A percentile compares a stretch with the other conserved stretches of the same genome.
Conservation (phyloP, 2,113 vertebrate species). For the Laticauda laticaudata region DNA sequence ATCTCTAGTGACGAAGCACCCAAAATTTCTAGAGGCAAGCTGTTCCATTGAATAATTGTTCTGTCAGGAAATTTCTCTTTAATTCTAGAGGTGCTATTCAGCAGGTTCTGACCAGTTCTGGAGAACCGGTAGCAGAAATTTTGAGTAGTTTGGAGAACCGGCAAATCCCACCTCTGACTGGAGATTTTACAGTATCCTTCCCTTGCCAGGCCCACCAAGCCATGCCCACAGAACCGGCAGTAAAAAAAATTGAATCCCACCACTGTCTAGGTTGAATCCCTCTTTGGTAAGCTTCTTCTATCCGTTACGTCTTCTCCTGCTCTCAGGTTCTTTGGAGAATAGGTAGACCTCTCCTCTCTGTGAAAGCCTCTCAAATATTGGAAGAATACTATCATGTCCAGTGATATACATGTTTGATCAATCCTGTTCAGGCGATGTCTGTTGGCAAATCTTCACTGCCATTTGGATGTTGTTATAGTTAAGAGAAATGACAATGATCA, state of each 20-base stretch:
- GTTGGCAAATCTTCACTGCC: fast-evolving
- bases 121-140: no score
- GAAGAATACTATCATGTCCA: neutral
- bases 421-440: neutral
- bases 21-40: neutral
- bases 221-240: no score
- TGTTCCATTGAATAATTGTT: neutral
- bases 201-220: no score
- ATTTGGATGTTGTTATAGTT: neutral
- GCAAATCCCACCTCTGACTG: no score
- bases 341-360: neutral
- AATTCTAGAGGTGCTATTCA: neutral
- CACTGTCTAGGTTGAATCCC: neutral
- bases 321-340: neutral
- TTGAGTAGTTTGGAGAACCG: no score
- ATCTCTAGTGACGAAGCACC: neutral
- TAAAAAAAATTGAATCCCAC: no score
- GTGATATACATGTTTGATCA: neutral
- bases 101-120: no score
- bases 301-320: neutral
- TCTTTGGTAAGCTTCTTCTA: neutral
- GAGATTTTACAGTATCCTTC: no score
- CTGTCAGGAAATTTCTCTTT: neutral
- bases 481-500: neutral
- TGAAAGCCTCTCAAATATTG: neutral